A percentile compares a stretch with the other conserved stretches of the same genome.
phyloP scores from a whole-genome alignment of 2,113 vertebrate species.

The Entomyzon cyanotis region DNA sequence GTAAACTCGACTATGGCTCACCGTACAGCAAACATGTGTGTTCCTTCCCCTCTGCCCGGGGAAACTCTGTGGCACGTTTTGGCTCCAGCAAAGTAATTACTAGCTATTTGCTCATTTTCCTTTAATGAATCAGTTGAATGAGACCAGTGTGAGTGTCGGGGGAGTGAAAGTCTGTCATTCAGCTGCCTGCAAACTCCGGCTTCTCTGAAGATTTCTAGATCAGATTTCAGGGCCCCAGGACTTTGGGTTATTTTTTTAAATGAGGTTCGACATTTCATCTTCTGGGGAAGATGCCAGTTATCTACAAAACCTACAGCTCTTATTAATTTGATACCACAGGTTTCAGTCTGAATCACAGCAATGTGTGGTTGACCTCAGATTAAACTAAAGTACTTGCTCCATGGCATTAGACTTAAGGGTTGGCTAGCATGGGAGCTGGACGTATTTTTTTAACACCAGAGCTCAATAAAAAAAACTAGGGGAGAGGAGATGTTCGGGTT shows the following conservation, averaged over 20 bases:
- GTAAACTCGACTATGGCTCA: neutral
- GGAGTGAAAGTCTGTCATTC: conserved; percentile 58
- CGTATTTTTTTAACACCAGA: neutral
- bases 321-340: conserved; percentile 58
- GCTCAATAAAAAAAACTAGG: neutral
- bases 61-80: conserved; percentile 7
- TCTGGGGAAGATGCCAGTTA: conserved; percentile 50
- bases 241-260: conserved; percentile 43
- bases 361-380: conserved; percentile 64
- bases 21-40: neutral
- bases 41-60: neutral
- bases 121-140: conserved; percentile 49
- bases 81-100: conserved; percentile 1
- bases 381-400: conserved; percentile 17
- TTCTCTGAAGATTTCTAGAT: conserved; percentile 48
- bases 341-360: conserved; percentile 57
- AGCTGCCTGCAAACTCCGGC: neutral
- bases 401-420: neutral
- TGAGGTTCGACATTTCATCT: neutral
- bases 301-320: conserved; percentile 43
- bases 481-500: neutral
- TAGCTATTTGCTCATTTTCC: neutral
- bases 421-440: neutral
- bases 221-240: conserved; percentile 36
- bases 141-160: neutral